phyloP scores from a whole-genome alignment of 2,113 vertebrate genomes.

The Oxyruncus cristatus region DNA sequence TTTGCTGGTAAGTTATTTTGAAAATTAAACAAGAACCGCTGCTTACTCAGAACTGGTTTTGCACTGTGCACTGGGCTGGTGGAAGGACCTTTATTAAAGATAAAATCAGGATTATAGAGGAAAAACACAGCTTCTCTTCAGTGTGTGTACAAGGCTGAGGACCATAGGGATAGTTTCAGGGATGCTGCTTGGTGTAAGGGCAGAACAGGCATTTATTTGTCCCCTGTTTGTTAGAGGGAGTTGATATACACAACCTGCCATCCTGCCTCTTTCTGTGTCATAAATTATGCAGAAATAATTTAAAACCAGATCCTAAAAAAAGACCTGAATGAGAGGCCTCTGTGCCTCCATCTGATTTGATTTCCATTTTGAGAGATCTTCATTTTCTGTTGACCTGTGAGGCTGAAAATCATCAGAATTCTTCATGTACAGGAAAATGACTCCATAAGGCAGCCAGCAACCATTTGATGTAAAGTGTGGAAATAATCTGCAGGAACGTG shows the following conservation, averaged over 20 bases:
- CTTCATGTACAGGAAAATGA: background rate
- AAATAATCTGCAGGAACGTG: background rate
- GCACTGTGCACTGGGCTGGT: background rate
- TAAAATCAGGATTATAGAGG: background rate
- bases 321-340: background rate
- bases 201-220: background rate
- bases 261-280: background rate
- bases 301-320: background rate
- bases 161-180: background rate
- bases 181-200: background rate
- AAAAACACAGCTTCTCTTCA: background rate
- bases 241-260: background rate
- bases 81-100: background rate
- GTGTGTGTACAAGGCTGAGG: background rate
- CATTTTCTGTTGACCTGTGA: background rate
- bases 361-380: background rate
- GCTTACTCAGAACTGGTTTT: background rate
- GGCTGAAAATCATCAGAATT: background rate
- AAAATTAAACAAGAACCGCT: background rate
- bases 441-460: background rate
- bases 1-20: background rate
- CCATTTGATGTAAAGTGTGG: background rate
- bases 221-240: background rate
- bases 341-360: background rate
- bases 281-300: background rate